A percentile compares a stretch with the other conserved stretches of the same genome.
These are phyloP conservation scores for Cartodere bifasciata DNA, from an alignment of 2,888 invertebrate genomes.

Conservation along the genomic window DNA sequence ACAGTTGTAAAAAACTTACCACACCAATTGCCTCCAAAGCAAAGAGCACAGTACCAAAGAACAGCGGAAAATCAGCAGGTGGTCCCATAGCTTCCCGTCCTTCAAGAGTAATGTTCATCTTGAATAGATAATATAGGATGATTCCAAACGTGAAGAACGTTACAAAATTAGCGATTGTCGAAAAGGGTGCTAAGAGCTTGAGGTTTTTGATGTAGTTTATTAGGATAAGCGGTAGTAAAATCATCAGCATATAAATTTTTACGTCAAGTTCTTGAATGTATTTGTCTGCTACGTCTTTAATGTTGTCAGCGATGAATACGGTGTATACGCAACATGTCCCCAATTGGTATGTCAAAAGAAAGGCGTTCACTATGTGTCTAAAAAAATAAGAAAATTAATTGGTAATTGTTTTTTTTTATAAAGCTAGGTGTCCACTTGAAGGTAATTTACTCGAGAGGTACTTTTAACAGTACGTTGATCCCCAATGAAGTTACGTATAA, in stretches of 20 bases:
- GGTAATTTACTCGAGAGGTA: no score
- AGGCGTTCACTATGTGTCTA: slow-evolving; percentile 60
- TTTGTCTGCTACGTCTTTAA: slow-evolving; percentile 51
- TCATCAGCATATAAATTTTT: slow-evolving; percentile 56
- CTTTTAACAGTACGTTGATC: no score
- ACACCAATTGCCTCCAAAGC: slow-evolving; percentile 75
- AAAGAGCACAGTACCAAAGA: slow-evolving; percentile 83
- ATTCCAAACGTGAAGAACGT: slow-evolving; percentile 66
- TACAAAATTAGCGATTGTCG: slow-evolving; percentile 67
- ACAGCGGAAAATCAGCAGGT: slow-evolving; percentile 53
- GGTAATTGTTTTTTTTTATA: no score
- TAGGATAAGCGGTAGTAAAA: slow-evolving; percentile 56
- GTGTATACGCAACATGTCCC: slow-evolving; percentile 96
- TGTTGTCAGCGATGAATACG: slow-evolving; percentile 81
- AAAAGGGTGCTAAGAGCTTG: slow-evolving; percentile 71
- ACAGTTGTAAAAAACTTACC: slow-evolving; percentile 39
- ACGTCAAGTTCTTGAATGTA: slow-evolving; percentile 42
- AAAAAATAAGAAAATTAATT: slow-evolving; percentile 20
- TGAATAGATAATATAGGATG: slow-evolving; percentile 58
- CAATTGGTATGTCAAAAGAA: slow-evolving; percentile 78
- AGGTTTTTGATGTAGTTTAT: slow-evolving; percentile 64
- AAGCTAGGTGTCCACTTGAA: no score
- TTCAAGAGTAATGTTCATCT: slow-evolving; percentile 44
- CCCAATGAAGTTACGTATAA: no score
- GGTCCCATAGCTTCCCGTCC: slow-evolving; percentile 38